Evolutionary conservation across 2,113 vertebrate genomes (phyloP).

Genomic region (western clawed frog (Xenopus tropicalis)): DNA sequence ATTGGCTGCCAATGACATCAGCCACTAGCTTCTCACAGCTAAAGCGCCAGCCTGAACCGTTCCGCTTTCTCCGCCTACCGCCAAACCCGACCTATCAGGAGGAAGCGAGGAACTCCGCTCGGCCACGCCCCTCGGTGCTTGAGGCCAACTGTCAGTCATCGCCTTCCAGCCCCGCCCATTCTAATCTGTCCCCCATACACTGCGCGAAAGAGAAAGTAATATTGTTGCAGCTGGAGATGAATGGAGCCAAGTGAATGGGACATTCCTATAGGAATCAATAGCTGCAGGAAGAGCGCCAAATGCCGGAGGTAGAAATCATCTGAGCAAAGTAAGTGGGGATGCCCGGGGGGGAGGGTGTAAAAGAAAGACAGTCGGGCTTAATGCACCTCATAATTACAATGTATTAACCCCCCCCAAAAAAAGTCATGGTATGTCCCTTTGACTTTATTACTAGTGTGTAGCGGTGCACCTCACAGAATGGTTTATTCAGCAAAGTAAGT

Average conservation of each 20-base stretch:
- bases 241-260: conserved; percentile 74
- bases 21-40: conserved; percentile 54
- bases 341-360: too few relatives aligned
- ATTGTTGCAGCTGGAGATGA: conserved; percentile 76
- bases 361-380: too few relatives aligned
- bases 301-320: conserved; percentile 40
- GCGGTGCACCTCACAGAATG: too few relatives aligned
- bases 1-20: conserved; percentile 93
- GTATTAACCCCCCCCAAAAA: too few relatives aligned
- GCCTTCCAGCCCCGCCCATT: background rate
- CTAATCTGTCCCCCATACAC: conserved; percentile 70
- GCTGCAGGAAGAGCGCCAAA: conserved; percentile 42
- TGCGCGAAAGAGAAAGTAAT: conserved; percentile 81
- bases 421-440: too few relatives aligned
- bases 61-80: background rate
- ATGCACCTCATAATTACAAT: too few relatives aligned
- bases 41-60: conserved; percentile 42
- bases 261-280: conserved; percentile 44
- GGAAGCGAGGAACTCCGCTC: background rate
- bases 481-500: too few relatives aligned
- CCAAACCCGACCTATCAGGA: background rate
- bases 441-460: too few relatives aligned
- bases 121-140: conserved; percentile 22
- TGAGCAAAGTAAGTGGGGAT: conserved; percentile 53
- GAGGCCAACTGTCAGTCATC: conserved; percentile 5